phyloP scores from a whole-genome alignment of 2,888 invertebrate species.

The Drosophila anceps region DNA sequence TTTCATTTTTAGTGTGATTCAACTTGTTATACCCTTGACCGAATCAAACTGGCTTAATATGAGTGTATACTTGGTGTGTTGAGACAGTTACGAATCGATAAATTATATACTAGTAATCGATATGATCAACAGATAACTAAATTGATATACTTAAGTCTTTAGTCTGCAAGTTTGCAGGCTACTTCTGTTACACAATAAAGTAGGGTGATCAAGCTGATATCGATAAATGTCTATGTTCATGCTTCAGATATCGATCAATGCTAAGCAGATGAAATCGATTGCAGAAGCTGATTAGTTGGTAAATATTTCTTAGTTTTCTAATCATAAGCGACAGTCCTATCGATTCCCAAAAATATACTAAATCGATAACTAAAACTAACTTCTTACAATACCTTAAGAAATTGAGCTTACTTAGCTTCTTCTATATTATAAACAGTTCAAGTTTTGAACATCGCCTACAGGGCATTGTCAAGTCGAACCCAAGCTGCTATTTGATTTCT shows the following conservation, averaged over 20 bases:
- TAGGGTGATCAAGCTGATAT: too few species aligned
- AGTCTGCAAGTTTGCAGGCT: neutral
- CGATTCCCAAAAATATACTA: too few species aligned
- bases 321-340: too few species aligned
- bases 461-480: neutral
- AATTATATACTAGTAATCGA: slow-evolving; percentile 4
- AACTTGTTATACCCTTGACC: neutral
- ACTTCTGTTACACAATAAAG: neutral
- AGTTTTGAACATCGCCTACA: neutral
- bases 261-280: neutral
- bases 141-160: neutral
- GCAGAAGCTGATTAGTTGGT: too few species aligned
- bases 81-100: neutral
- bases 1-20: slow-evolving; percentile 48
- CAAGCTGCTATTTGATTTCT: neutral
- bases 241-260: neutral
- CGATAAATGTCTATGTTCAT: neutral
- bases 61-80: neutral
- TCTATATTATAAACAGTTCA: neutral
- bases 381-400: neutral
- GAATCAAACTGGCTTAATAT: too few species aligned
- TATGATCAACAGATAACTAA: neutral
- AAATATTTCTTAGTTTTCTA: neutral
- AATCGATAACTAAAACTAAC: too few species aligned
- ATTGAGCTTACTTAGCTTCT: neutral